A percentile compares a stretch with the other conserved stretches of the same genome.
Conservation (phyloP, 2,797 vertebrate species). For the Balearica regulorum region DNA sequence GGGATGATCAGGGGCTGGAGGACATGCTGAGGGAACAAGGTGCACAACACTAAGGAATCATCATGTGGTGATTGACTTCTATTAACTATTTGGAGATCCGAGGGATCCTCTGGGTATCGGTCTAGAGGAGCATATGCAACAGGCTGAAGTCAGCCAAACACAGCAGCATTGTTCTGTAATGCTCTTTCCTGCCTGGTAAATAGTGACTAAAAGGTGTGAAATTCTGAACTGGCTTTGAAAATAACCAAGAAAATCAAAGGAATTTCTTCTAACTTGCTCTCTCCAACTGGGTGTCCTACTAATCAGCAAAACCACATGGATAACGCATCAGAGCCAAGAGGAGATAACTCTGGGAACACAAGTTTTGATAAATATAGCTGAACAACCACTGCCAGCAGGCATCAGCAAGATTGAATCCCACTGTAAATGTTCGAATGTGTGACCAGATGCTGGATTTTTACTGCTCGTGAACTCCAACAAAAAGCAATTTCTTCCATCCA, state of each 20-base stretch:
- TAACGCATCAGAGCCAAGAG: not conserved
- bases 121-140: not conserved
- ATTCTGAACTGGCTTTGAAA: not conserved
- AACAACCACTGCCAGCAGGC: not conserved
- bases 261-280: not conserved
- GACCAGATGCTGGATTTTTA: not conserved
- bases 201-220: not conserved
- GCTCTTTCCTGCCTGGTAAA: not conserved
- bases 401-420: not conserved
- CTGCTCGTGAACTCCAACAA: not conserved
- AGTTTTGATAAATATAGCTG: not conserved
- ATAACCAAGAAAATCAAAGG: not conserved
- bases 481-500: not conserved
- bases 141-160: not conserved
- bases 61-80: fast-evolving
- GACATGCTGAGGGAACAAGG: not conserved
- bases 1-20: not conserved
- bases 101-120: not conserved
- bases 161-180: not conserved
- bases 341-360: not conserved
- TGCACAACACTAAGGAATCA: not conserved
- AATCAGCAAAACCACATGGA: not conserved
- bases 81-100: not conserved
- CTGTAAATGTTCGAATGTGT: not conserved
- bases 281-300: not conserved